Percentiles rank a stretch among this genome's conserved stretches.
phyloP scores from a whole-genome alignment of 2,797 vertebrate genomes.

The Uromys caudimaculatus region DNA sequence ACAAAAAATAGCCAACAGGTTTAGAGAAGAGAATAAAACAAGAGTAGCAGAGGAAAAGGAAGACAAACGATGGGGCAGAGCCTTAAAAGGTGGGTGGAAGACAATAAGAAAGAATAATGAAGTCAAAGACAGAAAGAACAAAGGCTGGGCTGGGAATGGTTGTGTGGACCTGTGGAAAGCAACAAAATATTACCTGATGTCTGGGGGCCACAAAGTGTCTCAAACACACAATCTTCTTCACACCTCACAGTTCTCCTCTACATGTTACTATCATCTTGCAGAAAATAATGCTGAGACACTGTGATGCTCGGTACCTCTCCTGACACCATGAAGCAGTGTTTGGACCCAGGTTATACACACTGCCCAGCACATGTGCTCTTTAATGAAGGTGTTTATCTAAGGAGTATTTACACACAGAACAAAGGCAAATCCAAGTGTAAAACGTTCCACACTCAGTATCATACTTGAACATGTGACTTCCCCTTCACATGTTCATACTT shows the following conservation, averaged over 20 bases:
- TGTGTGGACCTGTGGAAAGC: background rate
- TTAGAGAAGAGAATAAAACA: conserved; percentile 31
- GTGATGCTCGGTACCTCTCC: background rate
- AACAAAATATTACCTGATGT: conserved; percentile 1
- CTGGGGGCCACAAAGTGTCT: background rate
- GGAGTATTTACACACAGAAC: conserved; percentile 23
- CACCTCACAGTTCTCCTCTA: background rate
- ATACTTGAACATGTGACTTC: background rate
- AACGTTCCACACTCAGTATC: background rate
- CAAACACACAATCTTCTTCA: conserved; percentile 12
- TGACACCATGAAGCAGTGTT: background rate
- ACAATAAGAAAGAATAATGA: background rate
- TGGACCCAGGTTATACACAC: background rate
- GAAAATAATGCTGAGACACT: conserved; percentile 29
- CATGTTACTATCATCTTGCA: conserved; percentile 2
- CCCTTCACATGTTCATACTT: background rate
- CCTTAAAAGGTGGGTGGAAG: background rate
- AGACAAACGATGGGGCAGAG: background rate
- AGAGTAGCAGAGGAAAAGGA: background rate
- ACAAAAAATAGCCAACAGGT: background rate
- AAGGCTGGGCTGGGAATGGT: background rate
- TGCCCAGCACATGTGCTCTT: background rate
- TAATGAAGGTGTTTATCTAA: background rate
- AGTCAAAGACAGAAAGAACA: conserved; percentile 42
- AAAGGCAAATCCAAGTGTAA: conserved; percentile 4